phyloP scores from a whole-genome alignment of 2,888 invertebrate genomes.

The Blera fallax region DNA sequence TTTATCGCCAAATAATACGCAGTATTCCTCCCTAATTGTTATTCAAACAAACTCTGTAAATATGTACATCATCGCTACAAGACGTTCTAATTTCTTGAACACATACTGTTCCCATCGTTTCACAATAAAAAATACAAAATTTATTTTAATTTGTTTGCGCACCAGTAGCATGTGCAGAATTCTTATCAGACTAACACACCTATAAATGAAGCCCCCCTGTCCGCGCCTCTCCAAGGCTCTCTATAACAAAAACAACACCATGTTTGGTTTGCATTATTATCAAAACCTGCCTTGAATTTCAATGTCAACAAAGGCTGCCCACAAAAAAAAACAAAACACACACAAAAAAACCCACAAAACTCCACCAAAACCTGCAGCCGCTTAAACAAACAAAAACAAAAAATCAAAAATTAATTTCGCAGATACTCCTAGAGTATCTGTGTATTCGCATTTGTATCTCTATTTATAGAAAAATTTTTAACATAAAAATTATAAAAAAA shows the following conservation, averaged over 20 bases:
- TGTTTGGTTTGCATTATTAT: neutral
- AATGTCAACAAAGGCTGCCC: neutral
- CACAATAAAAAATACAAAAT: neutral
- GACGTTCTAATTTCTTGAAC: neutral
- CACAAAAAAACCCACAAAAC: neutral
- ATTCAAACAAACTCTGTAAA: neutral
- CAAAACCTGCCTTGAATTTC: constrained; percentile 5
- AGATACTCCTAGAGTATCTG: neutral
- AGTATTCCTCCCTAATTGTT: neutral
- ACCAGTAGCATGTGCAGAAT: neutral
- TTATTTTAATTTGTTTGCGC: neutral
- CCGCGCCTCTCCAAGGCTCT: neutral
- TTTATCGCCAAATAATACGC: neutral
- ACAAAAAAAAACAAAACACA: too few species aligned
- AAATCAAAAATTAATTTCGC: neutral
- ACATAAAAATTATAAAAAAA: neutral
- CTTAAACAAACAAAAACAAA: neutral
- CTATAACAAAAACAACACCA: neutral
- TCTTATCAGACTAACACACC: neutral
- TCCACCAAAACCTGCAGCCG: neutral
- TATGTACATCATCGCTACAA: neutral
- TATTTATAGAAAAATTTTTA: constrained; percentile 10
- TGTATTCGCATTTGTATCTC: neutral
- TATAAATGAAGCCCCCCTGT: neutral
- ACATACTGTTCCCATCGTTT: neutral